Evolutionary conservation across 2,888 invertebrate species (phyloP).

Genomic region (Asteroscopus sphinx): DNA sequence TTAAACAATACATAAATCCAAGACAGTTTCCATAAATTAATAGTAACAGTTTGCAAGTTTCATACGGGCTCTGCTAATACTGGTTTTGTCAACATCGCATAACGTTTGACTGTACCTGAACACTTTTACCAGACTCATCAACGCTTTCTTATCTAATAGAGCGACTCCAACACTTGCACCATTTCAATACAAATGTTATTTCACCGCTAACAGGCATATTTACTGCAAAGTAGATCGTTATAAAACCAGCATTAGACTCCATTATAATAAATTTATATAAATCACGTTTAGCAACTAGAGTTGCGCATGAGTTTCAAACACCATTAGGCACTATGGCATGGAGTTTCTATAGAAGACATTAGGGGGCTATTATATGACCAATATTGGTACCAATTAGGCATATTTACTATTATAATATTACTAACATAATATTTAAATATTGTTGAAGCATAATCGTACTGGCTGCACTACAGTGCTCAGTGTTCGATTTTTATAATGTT

Average conservation of each 20-base stretch:
- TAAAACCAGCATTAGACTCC: constrained; percentile 9
- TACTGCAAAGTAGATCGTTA: constrained; percentile 32
- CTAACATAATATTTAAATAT: too few relatives aligned
- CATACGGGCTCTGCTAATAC: too few relatives aligned
- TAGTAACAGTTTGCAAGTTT: too few relatives aligned
- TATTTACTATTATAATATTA: too few relatives aligned
- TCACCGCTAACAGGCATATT: constrained; percentile 22
- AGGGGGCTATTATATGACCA: background rate
- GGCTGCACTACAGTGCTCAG: too few relatives aligned
- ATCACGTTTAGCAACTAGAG: constrained; percentile 16
- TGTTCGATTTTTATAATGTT: too few relatives aligned
- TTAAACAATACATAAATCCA: too few relatives aligned
- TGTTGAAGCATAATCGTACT: too few relatives aligned
- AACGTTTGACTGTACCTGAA: too few relatives aligned
- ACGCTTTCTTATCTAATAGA: constrained; percentile 16
- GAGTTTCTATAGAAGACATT: constrained; percentile 26
- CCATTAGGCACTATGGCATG: constrained; percentile 14
- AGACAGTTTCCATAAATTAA: too few relatives aligned
- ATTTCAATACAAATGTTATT: constrained; percentile 24
- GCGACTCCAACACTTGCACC: background rate
- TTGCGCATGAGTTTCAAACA: constrained; percentile 10
- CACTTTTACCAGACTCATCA: background rate
- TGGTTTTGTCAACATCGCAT: too few relatives aligned
- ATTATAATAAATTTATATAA: constrained; percentile 25
- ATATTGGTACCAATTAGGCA: constrained; percentile 1